Conservation (phyloP, 2,888 invertebrate genomes). For the Macaria liturata region DNA sequence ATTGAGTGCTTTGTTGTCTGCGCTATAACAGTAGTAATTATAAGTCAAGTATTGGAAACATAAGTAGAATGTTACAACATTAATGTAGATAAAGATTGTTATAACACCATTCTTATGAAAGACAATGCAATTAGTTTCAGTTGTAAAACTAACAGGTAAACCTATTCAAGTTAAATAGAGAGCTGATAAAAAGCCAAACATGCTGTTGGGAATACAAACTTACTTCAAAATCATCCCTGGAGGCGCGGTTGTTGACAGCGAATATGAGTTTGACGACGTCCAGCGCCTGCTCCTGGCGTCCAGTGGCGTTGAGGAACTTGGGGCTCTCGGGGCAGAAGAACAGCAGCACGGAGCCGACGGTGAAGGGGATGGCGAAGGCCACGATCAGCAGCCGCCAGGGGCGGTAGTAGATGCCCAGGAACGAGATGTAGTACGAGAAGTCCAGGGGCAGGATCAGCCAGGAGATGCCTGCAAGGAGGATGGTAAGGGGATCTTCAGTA, state of each 20-base stretch:
- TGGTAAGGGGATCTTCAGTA: no score
- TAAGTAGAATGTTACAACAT: no score
- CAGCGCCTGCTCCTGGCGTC: constrained; percentile 83
- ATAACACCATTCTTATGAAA: no score
- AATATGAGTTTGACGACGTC: constrained; percentile 68
- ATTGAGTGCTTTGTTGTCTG: no score
- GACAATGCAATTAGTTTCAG: no score
- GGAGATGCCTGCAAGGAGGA: constrained; percentile 80
- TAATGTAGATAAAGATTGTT: no score
- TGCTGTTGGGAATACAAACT: constrained; percentile 28
- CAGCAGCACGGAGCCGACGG: constrained; percentile 83
- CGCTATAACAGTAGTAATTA: no score
- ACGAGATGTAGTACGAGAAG: constrained; percentile 66
- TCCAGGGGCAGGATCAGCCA: constrained; percentile 86
- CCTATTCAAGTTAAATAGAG: no score
- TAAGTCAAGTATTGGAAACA: no score
- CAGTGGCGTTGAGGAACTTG: constrained; percentile 87
- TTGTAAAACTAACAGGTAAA: no score
- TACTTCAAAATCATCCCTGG: constrained; percentile 59
- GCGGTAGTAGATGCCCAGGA: constrained; percentile 82
- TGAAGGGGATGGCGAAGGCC: constrained; percentile 85
- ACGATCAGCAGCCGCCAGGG: constrained; percentile 91
- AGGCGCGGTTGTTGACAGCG: constrained; percentile 53
- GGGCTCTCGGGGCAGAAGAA: constrained; percentile 90
- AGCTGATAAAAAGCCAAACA: no score